phyloP scores from a whole-genome alignment of 37 sponge, comb jelly and placozoan genomes.

The Petrosia ficiformis region DNA sequence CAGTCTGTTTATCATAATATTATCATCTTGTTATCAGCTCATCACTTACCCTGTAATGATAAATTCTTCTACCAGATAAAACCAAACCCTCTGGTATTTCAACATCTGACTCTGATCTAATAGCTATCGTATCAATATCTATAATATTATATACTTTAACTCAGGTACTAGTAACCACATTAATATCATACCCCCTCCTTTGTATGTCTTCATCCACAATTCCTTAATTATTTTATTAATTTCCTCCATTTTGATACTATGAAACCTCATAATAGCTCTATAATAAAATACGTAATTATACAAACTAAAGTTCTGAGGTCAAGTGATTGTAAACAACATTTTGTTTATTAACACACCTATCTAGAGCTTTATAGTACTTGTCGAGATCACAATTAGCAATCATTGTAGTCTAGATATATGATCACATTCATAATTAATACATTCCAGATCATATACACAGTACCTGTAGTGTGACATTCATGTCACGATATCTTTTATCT shows the following conservation, averaged over 20 bases:
- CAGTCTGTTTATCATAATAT: neutral
- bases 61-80: constrained; percentile 35
- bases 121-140: constrained; percentile 92
- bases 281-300: too few relatives aligned
- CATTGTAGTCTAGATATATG: constrained; percentile 80
- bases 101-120: constrained; percentile 58
- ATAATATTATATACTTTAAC: neutral
- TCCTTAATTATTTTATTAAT: constrained; percentile 93
- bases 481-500: constrained; percentile 49
- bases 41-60: constrained; percentile 73
- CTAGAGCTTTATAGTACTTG: constrained; percentile 84
- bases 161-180: neutral
- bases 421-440: too few relatives aligned
- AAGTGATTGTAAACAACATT: neutral
- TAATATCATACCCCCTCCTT: constrained; percentile 67
- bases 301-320: neutral
- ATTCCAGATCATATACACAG: too few relatives aligned
- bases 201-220: constrained; percentile 95
- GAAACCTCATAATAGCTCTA: constrained; percentile 94
- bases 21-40: neutral
- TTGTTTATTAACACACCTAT: constrained; percentile 48
- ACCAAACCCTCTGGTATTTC: constrained; percentile 9
- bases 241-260: constrained; percentile 91
- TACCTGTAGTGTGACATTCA: constrained; percentile 59
- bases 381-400: constrained; percentile 62